Evolutionary conservation across 2,113 vertebrate genomes (phyloP).

Genomic region (Seriola quinqueradiata): DNA sequence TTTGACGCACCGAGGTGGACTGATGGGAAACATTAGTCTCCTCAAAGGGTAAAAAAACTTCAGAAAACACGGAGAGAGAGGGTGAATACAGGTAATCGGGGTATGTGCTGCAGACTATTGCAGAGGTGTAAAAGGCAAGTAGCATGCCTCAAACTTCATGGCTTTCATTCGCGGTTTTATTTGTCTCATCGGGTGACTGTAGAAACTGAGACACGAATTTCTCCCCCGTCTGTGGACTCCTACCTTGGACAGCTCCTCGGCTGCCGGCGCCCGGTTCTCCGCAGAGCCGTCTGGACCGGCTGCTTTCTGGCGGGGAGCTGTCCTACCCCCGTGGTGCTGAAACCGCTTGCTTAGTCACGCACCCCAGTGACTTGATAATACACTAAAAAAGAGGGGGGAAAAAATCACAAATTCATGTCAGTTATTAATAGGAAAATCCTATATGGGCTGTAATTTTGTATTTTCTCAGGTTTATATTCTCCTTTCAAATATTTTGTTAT

Average conservation of each 20-base stretch:
- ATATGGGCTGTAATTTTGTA: not conserved
- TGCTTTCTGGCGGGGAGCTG: conserved; percentile 75
- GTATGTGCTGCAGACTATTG: conserved; percentile 14
- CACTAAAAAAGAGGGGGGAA: not conserved
- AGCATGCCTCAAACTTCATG: conserved; percentile 34
- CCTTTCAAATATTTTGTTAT: not conserved
- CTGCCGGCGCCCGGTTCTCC: conserved; percentile 39
- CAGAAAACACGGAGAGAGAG: conserved; percentile 16
- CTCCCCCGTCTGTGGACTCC: not conserved
- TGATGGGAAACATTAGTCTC: conserved; percentile 24
- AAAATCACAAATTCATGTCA: not conserved
- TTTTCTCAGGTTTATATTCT: not conserved
- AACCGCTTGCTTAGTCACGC: conserved; percentile 56
- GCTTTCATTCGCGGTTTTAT: not conserved
- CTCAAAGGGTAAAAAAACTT: conserved; percentile 71
- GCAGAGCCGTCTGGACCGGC: conserved; percentile 51
- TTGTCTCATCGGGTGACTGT: not conserved
- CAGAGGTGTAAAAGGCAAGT: not conserved
- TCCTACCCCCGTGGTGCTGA: conserved; percentile 79
- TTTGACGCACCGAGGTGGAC: conserved; percentile 18
- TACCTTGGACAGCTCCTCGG: conserved; percentile 74
- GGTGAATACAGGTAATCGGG: not conserved
- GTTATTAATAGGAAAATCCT: not conserved
- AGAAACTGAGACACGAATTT: not conserved
- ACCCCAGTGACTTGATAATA: conserved; percentile 26